Evolutionary conservation across 2,888 invertebrate genomes (phyloP).

Genomic region (Heteromurus nitidus): DNA sequence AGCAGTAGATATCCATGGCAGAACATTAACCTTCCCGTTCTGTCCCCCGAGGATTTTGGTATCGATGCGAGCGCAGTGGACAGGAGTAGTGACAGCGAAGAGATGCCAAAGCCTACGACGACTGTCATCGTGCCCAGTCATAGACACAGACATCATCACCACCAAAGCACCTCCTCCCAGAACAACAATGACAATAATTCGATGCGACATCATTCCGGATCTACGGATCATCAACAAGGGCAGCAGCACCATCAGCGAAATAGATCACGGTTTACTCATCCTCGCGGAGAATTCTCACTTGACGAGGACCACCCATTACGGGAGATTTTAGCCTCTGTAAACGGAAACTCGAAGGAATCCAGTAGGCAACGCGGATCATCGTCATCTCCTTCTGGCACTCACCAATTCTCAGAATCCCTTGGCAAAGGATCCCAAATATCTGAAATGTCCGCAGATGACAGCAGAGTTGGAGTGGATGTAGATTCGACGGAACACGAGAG

Average conservation of each 20-base stretch:
- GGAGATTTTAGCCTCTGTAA: constrained; percentile 66
- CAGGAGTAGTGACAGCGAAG: not conserved
- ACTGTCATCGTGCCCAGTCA: constrained; percentile 45
- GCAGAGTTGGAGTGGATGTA: constrained; percentile 29
- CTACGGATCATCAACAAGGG: constrained; percentile 10
- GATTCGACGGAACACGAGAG: constrained; percentile 59
- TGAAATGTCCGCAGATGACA: constrained; percentile 56
- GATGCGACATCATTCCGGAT: not conserved
- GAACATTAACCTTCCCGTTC: constrained; percentile 53
- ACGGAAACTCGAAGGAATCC: constrained; percentile 52
- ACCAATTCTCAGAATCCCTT: constrained; percentile 27
- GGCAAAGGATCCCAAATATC: constrained; percentile 34
- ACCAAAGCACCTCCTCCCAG: constrained; percentile 37
- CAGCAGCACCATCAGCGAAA: constrained; percentile 42
- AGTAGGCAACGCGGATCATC: constrained; percentile 18
- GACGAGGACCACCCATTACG: constrained; percentile 71
- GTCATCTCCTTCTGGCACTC: constrained; percentile 6
- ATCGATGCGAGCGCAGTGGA: not conserved
- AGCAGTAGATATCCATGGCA: constrained; percentile 45
- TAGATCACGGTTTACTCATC: constrained; percentile 16
- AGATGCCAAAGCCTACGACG: constrained; percentile 10
- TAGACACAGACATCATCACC: constrained; percentile 67
- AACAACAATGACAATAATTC: constrained; percentile 23
- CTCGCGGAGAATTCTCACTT: constrained; percentile 55
- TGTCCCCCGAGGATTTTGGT: constrained; percentile 52